Conservation (phyloP, 2,113 vertebrate genomes). For the Eclectus roratus region DNA sequence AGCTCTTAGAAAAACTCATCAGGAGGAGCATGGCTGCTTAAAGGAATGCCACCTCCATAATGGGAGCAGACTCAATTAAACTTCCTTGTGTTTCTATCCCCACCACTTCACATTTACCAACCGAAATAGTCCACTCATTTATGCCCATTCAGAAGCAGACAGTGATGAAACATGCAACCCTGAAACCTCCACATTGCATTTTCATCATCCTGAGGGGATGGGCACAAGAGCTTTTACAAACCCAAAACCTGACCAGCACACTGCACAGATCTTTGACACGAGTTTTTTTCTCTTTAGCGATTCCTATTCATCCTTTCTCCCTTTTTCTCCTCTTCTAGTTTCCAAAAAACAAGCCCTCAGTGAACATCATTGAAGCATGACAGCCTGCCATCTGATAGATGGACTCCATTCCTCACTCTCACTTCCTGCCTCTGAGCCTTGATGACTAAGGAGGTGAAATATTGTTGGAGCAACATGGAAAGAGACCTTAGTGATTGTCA, state of each 20-base stretch:
- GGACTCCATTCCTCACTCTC: constrained; percentile 63
- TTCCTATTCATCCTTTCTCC: not conserved
- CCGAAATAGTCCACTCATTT: not conserved
- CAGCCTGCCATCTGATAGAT: constrained; percentile 46
- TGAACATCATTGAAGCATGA: constrained; percentile 76
- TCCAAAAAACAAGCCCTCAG: constrained; percentile 74
- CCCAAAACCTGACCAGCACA: not conserved
- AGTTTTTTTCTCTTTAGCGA: not conserved
- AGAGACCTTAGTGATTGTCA: not conserved
- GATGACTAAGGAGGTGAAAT: constrained; percentile 46
- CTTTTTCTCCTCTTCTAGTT: constrained; percentile 55
- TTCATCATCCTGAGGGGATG: not conserved
- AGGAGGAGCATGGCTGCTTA: not conserved
- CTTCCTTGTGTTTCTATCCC: not conserved
- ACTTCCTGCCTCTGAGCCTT: constrained; percentile 41
- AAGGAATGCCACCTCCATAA: not conserved
- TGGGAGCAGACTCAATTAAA: not conserved
- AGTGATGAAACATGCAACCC: not conserved
- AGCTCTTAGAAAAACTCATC: not conserved
- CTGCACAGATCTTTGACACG: not conserved
- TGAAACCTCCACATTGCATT: not conserved
- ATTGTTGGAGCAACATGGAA: not conserved
- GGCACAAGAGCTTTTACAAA: not conserved
- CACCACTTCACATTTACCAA: not conserved
- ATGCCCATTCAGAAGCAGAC: not conserved